Evolutionary conservation across 2,113 vertebrate species (phyloP).

Genomic region (Cebus imitator): DNA sequence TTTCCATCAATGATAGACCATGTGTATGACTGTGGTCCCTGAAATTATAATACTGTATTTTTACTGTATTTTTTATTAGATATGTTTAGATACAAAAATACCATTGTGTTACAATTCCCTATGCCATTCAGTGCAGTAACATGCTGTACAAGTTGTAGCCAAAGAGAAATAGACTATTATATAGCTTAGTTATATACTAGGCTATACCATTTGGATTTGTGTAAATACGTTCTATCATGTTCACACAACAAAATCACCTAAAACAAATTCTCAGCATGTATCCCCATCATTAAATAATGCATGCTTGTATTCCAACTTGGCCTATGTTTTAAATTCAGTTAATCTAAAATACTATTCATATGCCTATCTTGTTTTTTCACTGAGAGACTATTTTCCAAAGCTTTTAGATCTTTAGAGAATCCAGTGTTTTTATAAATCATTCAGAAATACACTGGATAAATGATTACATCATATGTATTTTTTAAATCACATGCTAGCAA

Average conservation of each 20-base stretch:
- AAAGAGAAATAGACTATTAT: neutral
- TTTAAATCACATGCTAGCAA: neutral
- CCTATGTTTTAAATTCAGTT: neutral
- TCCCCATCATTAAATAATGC: neutral
- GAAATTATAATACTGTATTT: neutral
- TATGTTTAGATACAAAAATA: neutral
- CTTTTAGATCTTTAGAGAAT: neutral
- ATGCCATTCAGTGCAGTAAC: neutral
- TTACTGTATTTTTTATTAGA: neutral
- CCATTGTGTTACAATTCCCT: neutral
- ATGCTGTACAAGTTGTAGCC: neutral
- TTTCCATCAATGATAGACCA: neutral
- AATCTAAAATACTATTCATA: neutral
- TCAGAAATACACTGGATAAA: neutral
- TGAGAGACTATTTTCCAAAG: neutral
- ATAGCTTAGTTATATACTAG: too few species aligned
- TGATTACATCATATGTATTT: neutral
- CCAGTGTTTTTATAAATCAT: slow-evolving; percentile 6
- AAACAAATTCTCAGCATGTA: neutral
- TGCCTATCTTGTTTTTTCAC: neutral
- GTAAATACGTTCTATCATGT: neutral
- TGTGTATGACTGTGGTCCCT: neutral
- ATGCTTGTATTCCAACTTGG: neutral
- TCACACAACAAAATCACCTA: neutral
- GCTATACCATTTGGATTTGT: neutral